Evolutionary conservation across 2,797 vertebrate species (phyloP), one percentile per base, ranked within the genome.

Genomic region (Anolis apletophallus): DNA sequence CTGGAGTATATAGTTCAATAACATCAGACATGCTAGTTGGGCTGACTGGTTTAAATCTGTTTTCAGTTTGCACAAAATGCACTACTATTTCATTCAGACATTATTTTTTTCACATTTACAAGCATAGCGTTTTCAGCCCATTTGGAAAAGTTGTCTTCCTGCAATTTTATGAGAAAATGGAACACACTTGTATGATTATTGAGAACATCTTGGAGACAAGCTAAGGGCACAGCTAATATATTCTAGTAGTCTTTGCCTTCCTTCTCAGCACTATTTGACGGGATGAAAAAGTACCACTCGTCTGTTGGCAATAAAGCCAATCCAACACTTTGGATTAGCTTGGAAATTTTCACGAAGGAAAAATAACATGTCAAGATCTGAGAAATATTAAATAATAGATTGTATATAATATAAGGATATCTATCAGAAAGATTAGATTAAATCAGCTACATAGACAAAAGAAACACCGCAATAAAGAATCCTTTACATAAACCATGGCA

Each of bases 401-500:
- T 91, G 85, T 68, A 75, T 11, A 88, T 78, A 10, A 80, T 12
- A 72, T 5, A 85, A 87, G 89, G 36, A 68, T 85, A 74, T 34
- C 87, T 85, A 61, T 84, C 75, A 87, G 0, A 88, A 78, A 77
- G 90, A 88, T 34, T 16, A 86, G 87, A 90, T 77, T 88, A 93
- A 93, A 91, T 59, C 46, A 91, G 87, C 85, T 88, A 91, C 83
- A 88, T 34, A 87, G 76, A 91, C 87, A 91, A 81, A 87, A 95
- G 88, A 85, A 84, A 89, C 80, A 72, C 59, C 85, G 54, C 81
- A 90, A 68, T 85, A 83, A 93, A 89, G 83, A 90, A 86, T 78
- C 85, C 86, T 92, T 92, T 94, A 91, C 6, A 85, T 55, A 84
- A 85, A 83, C 91, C 36, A 93, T 87, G 89, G 93, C 89, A 88